A percentile compares a stretch with the other conserved stretches of the same genome.
phyloP scores from a whole-genome alignment of 2,888 invertebrate genomes.

The Hartigia nigra region DNA sequence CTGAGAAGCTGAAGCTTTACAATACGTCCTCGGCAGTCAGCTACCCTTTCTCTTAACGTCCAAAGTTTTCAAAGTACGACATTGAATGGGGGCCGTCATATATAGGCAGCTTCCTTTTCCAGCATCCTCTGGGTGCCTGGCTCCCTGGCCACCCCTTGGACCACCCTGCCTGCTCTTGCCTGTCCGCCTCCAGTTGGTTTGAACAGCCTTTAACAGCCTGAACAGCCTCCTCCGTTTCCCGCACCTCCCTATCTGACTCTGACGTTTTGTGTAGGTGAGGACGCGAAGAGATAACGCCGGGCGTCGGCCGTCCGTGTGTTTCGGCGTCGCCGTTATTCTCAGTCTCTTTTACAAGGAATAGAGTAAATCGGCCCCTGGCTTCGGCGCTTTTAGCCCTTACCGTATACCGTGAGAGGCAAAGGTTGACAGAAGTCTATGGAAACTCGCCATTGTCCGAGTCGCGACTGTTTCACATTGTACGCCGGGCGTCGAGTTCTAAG shows the following conservation, averaged over 20 bases:
- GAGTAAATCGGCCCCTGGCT: not conserved
- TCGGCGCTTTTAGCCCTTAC: not conserved
- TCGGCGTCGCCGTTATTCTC: not conserved
- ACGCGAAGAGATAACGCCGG: conserved; percentile 42
- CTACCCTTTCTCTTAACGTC: conserved; percentile 65
- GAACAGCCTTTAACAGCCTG: conserved; percentile 10
- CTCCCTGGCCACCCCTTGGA: conserved; percentile 30
- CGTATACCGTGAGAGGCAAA: not conserved
- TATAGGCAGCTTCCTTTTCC: conserved; percentile 32
- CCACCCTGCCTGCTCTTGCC: conserved; percentile 22
- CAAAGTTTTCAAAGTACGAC: conserved; percentile 66
- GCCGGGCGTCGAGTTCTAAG: not conserved
- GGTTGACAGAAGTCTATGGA: not conserved
- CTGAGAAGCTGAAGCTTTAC: conserved; percentile 51
- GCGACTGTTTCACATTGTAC: not conserved
- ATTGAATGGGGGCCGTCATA: conserved; percentile 58
- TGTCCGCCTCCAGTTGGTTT: conserved; percentile 21
- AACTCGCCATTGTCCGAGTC: not conserved
- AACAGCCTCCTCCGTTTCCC: conserved; percentile 30
- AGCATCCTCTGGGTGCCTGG: conserved; percentile 30
- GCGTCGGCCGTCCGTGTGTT: conserved; percentile 2
- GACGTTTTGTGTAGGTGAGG: conserved; percentile 43
- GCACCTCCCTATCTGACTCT: conserved; percentile 35
- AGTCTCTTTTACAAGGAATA: not conserved
- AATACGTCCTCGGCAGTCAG: conserved; percentile 61